phyloP scores from a whole-genome alignment of 2,888 invertebrate species.

The Rhyacophila evoluta region DNA sequence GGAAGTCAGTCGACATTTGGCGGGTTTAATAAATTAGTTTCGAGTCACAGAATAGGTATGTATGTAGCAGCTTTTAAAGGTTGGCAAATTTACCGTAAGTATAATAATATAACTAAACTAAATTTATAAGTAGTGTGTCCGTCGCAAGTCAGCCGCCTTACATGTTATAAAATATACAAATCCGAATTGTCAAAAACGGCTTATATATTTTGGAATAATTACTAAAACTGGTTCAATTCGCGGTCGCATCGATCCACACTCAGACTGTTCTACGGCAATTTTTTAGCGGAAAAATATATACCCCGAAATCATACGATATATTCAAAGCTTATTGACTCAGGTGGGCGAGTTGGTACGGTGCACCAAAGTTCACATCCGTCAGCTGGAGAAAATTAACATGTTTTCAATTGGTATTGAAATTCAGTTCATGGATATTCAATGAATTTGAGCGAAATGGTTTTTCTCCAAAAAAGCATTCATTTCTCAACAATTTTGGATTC shows the following conservation, averaged over 20 bases:
- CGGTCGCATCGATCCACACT: constrained; percentile 1
- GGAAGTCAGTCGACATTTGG: background rate
- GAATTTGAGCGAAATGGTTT: no score
- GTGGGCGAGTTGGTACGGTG: no score
- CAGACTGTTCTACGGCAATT: background rate
- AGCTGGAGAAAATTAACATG: no score
- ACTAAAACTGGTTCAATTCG: constrained; percentile 17
- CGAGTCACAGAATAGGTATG: background rate
- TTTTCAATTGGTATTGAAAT: no score
- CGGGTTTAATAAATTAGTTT: background rate
- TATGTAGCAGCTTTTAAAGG: constrained; percentile 3
- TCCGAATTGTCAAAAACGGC: constrained; percentile 19
- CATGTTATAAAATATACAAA: background rate
- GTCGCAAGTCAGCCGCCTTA: background rate
- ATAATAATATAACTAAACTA: background rate
- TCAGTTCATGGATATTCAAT: no score
- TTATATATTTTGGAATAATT: constrained; percentile 21
- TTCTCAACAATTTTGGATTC: no score
- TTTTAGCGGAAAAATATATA: no score
- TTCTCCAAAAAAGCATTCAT: no score
- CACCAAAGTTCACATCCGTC: no score
- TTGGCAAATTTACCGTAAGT: constrained; percentile 24
- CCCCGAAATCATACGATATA: no score
- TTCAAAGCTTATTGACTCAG: no score
- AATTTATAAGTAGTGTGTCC: background rate